A percentile compares a stretch with the other conserved stretches of the same genome.
phyloP scores from a whole-genome alignment of 2,113 vertebrate species.

The Engystomops pustulosus region DNA sequence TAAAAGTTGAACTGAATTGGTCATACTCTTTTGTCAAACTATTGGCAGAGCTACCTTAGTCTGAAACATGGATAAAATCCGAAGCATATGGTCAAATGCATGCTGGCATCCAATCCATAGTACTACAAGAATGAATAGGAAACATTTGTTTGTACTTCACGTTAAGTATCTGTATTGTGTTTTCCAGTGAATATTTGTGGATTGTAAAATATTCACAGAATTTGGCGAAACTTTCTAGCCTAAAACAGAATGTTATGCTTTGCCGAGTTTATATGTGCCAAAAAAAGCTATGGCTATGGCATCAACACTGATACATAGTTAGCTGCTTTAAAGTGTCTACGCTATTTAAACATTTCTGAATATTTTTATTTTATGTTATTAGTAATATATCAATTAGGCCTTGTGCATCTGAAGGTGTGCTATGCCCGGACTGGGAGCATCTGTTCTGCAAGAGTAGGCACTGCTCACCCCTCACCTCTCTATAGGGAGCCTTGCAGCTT shows the following conservation, averaged over 20 bases:
- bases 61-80: slow-evolving; percentile 49
- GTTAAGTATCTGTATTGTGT: slow-evolving; percentile 47
- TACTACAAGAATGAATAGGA: slow-evolving; percentile 28
- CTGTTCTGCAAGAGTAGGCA: too few species aligned
- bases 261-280: background rate
- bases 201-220: slow-evolving; percentile 48
- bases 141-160: slow-evolving; percentile 55
- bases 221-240: slow-evolving; percentile 19
- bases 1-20: slow-evolving; percentile 2
- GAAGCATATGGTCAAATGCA: slow-evolving; percentile 43
- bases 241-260: background rate
- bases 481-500: too few species aligned
- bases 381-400: too few species aligned
- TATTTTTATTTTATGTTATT: too few species aligned
- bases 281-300: slow-evolving; percentile 15
- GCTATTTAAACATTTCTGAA: too few species aligned
- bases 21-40: slow-evolving; percentile 15
- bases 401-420: too few species aligned
- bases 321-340: background rate
- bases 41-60: slow-evolving; percentile 3
- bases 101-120: slow-evolving; percentile 33
- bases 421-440: too few species aligned
- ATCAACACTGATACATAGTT: background rate
- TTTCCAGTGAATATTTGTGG: slow-evolving; percentile 50
- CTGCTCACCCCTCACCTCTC: too few species aligned